phyloP scores from a whole-genome alignment of 2,888 invertebrate genomes.

The Acronicta psi region DNA sequence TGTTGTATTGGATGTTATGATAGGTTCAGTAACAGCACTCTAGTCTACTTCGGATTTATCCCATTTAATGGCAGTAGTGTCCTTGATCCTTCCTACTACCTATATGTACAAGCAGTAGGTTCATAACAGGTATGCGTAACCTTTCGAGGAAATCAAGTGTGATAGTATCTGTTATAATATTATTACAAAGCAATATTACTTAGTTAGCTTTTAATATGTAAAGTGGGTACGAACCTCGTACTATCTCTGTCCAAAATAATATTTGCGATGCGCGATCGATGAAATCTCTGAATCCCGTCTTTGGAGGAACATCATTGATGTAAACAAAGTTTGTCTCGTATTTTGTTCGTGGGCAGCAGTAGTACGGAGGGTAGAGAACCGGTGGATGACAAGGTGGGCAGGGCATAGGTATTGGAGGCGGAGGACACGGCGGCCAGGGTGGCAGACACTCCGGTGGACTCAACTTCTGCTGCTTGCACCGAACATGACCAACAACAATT shows the following conservation, averaged over 20 bases:
- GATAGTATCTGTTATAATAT: too few relatives aligned
- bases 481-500: slow-evolving; percentile 24
- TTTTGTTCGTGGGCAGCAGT: slow-evolving; percentile 71
- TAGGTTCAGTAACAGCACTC: too few relatives aligned
- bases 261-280: slow-evolving; percentile 92
- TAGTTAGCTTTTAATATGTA: too few relatives aligned
- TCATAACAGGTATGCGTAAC: too few relatives aligned
- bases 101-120: too few relatives aligned
- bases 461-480: slow-evolving; percentile 24
- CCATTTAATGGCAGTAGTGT: too few relatives aligned
- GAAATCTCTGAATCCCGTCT: slow-evolving; percentile 90
- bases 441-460: background rate
- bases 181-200: too few relatives aligned
- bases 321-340: slow-evolving; percentile 83
- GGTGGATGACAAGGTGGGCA: slow-evolving; percentile 33
- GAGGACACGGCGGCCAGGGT: slow-evolving; percentile 10
- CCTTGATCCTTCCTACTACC: too few relatives aligned
- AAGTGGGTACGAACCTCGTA: slow-evolving; percentile 89
- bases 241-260: slow-evolving; percentile 93
- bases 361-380: slow-evolving; percentile 63
- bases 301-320: slow-evolving; percentile 90
- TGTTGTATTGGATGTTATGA: too few relatives aligned
- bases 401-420: slow-evolving; percentile 39
- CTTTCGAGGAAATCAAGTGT: too few relatives aligned
- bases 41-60: too few relatives aligned